Evolutionary conservation across 1,140 invertebrate species (phyloP), one percentile per base, ranked within the genome.

Genomic region (Mamestra configurata): DNA sequence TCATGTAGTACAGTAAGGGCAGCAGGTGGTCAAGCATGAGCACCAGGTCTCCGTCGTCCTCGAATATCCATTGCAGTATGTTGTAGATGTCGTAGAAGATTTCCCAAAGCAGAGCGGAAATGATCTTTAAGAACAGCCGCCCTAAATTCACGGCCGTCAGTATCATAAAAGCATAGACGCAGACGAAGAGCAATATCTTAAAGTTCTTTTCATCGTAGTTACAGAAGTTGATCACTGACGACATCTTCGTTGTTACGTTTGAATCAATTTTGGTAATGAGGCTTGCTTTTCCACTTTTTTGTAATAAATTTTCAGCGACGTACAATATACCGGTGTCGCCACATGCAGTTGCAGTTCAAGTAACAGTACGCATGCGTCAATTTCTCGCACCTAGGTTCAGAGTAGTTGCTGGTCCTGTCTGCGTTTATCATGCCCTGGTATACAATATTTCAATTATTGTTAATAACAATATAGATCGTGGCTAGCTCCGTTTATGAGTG

Each of bases 311-410:
- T 40, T 2, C 37, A 4, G 8, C 7, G 37, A 40, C 37, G 37
- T 40, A 7, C 37, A 40, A 40, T 31, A 5, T 31, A 40, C 37
- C 6, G 37, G 37, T 0, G 51, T 1, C 46, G 46, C 4, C 49
- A 22, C 4, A 15, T 59, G 55, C 55, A 59, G 24, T 11, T 31
- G 51, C 51, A 24, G 7, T 24, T 18, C 53, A 15, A 31, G 31
- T 31, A 15, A 31, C n/a, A 55, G 24, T 31, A 59, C 55, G 55
- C 55, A 59, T 59, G 55, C 55, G 55, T 31, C 24, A 59, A 27
- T 24, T 59, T 15, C 5, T 15, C 22, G 6, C 5, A 27, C 13
- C 22, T 59, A 59, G 55, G 10, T n/a, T 4, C 55, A 59, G 24
- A 31, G 5, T 31, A 4, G 0, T 0, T 11, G 13, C 24, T 27